Evolutionary conservation across 92 coral and sea anemone species (phyloP).

Genomic region (Porites cylindrica): DNA sequence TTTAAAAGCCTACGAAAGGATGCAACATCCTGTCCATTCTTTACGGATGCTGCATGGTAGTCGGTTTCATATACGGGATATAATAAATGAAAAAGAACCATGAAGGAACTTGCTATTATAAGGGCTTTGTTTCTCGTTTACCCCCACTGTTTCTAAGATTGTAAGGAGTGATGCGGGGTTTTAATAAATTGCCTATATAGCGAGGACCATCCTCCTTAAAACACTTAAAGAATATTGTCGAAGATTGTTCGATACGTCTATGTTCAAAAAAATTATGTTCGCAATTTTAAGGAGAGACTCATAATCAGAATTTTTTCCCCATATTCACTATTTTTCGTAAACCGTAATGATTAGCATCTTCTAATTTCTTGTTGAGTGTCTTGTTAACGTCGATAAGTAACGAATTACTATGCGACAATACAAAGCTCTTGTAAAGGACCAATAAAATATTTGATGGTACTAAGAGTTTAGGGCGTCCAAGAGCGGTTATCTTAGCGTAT

Average conservation of each 20-base stretch:
- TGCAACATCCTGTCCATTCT: neutral
- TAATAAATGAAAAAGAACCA: conserved; percentile 3
- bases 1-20: neutral
- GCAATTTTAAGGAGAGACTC: too few relatives aligned
- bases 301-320: too few relatives aligned
- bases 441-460: neutral
- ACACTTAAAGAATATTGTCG: too few relatives aligned
- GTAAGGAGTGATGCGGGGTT: conserved; percentile 31
- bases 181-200: conserved; percentile 8
- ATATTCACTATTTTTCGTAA: too few relatives aligned
- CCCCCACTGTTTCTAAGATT: conserved; percentile 18
- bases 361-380: too few relatives aligned
- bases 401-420: neutral
- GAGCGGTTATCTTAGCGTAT: conserved; percentile 35
- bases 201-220: conserved; percentile 9
- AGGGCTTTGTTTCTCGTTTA: too few relatives aligned
- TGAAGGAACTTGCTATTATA: too few relatives aligned
- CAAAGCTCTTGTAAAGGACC: neutral
- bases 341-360: too few relatives aligned
- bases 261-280: neutral
- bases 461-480: neutral
- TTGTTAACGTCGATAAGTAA: neutral
- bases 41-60: neutral
- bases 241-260: too few relatives aligned
- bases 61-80: neutral